Base-by-base conservation (phyloP, 2,888 invertebrate genomes). In the Chrysolina haemoptera region DNA sequence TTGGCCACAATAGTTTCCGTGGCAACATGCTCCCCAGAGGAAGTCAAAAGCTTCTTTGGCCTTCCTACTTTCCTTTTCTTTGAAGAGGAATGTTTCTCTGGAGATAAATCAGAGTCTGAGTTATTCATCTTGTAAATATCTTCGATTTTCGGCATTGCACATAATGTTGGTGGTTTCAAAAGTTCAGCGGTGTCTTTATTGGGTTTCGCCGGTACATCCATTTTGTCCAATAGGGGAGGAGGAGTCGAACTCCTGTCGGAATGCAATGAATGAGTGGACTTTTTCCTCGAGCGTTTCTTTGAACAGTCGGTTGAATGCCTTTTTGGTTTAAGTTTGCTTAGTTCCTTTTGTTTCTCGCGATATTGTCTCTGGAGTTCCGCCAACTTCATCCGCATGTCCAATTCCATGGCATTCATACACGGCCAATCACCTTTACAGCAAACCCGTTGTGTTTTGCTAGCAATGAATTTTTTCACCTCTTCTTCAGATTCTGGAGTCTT, bases 1-100 rank as follows among this genome's bases (percentile, higher is more conserved):
- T 95, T 95, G 3, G 95, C 94, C 0, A 95, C 95, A 68, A 95
- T 94, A 0, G 95, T 95, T 87, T 95, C 95, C 0, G 94, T 94
- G 0, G 92, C 91, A 77, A 91, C 91, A 5, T 90, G 90, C 50
- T 89, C 88, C 0, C 89, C 88, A 14, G 89, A 84, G n/a, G 89
- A 88, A 70, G 92, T 90, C 71, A 83, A 65, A 12, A 94, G 89
- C 84, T 95, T 95, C 78, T 94, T 92, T 0, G 95, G 96, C 79
- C 95, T 89, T 0, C 95, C 95, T 0, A 95, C 95, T 89, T 96
- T 95, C 11, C 96, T 91, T 85, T 95, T 95, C 82, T 95, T 94
- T 0, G 93, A 93, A 0, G 92, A 91, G 12, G 77, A 82, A 64
- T 76, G 73, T 69, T 79, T 81, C 65, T 81, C 80, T 6, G 79